phyloP scores from a whole-genome alignment of 1,140 invertebrate genomes.

The Meloidogyne floridensis region DNA sequence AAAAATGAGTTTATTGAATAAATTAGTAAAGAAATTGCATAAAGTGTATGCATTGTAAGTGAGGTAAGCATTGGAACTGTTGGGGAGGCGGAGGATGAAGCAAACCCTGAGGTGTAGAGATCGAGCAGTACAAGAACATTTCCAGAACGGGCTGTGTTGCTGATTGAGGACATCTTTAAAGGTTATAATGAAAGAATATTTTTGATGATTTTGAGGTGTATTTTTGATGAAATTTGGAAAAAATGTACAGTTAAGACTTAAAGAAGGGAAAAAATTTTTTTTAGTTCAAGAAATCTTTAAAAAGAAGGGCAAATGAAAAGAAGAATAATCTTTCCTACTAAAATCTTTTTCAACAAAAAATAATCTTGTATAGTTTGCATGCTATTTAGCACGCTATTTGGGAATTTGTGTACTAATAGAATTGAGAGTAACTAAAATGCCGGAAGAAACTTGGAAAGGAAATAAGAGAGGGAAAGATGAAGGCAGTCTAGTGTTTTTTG shows the following conservation, averaged over 20 bases:
- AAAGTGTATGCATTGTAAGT: slow-evolving; percentile 59
- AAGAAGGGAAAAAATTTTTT: too few relatives aligned
- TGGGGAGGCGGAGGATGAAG: slow-evolving; percentile 43
- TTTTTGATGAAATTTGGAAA: not conserved
- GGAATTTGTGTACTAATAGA: too few relatives aligned
- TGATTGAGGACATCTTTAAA: slow-evolving; percentile 26
- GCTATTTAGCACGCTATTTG: too few relatives aligned
- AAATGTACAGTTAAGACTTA: too few relatives aligned
- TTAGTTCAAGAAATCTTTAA: too few relatives aligned
- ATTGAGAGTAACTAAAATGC: too few relatives aligned
- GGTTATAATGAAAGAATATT: not conserved
- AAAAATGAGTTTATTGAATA: slow-evolving; percentile 55
- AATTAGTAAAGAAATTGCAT: slow-evolving; percentile 59
- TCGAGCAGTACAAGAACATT: slow-evolving; percentile 62
- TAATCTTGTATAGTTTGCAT: too few relatives aligned
- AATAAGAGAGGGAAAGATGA: not conserved
- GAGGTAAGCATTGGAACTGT: slow-evolving; percentile 59
- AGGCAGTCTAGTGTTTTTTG: not conserved
- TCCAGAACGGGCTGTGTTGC: slow-evolving; percentile 32
- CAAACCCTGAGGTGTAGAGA: slow-evolving; percentile 62
- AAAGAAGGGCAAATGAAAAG: too few relatives aligned
- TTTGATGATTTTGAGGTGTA: not conserved
- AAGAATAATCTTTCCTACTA: not conserved
- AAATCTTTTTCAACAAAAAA: not conserved
- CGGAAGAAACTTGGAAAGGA: too few relatives aligned